A percentile compares a stretch with the other conserved stretches of the same genome.
phyloP scores from a whole-genome alignment of 2,113 vertebrate genomes.

The Dissostichus mawsoni region DNA sequence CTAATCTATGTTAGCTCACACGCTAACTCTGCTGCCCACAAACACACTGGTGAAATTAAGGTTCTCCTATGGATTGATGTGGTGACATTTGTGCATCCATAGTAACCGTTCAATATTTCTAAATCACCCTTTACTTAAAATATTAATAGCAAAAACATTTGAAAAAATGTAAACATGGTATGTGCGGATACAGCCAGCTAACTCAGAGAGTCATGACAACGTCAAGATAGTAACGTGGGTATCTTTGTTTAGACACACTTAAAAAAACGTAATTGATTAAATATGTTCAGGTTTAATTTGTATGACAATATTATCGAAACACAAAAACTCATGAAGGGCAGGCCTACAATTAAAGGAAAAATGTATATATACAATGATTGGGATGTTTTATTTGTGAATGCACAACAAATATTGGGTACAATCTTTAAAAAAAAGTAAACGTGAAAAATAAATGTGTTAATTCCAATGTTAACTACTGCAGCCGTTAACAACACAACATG shows the following conservation, averaged over 20 bases:
- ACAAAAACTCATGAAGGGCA: neutral
- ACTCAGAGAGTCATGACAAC: conserved; percentile 26
- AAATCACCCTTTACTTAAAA: neutral
- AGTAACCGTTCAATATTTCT: accelerated
- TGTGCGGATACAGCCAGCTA: neutral
- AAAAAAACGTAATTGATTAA: neutral
- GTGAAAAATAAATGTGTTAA: neutral
- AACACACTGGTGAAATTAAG: neutral
- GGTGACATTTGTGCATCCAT: conserved; percentile 3
- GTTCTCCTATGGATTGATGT: neutral
- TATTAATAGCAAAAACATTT: neutral
- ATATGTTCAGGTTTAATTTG: neutral
- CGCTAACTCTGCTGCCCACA: conserved; percentile 20
- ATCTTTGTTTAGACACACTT: neutral
- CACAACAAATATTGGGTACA: neutral
- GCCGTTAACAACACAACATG: too few species aligned
- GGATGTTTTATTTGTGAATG: too few species aligned
- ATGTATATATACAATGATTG: too few species aligned
- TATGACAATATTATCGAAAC: too few species aligned
- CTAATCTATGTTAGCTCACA: conserved; percentile 32
- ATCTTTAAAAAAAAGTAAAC: neutral
- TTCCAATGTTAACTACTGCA: too few species aligned
- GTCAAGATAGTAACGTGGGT: conserved; percentile 32
- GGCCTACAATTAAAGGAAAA: neutral
- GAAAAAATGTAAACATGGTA: neutral